phyloP scores from a whole-genome alignment of 2,113 vertebrate species.

The Xenopus borealis region DNA sequence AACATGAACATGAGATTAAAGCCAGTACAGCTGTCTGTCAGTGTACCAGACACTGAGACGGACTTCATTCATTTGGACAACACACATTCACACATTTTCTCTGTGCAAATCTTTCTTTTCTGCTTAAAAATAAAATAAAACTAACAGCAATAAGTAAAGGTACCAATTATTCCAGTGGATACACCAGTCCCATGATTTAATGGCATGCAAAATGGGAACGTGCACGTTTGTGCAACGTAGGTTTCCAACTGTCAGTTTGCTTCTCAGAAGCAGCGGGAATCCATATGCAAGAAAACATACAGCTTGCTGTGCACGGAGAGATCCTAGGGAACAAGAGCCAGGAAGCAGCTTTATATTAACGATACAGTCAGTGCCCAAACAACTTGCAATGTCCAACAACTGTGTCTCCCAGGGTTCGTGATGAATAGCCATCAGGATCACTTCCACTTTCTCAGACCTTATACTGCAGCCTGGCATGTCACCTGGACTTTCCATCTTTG shows the following conservation, averaged over 20 bases:
- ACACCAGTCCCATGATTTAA: conserved; percentile 61
- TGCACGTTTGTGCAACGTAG: conserved; percentile 55
- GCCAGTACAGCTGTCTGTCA: conserved; percentile 48
- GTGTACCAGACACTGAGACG: conserved; percentile 73
- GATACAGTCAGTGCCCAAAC: conserved; percentile 53
- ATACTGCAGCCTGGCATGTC: conserved; percentile 51
- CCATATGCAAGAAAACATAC: conserved; percentile 46
- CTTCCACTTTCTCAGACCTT: conserved; percentile 11
- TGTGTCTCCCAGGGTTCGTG: conserved; percentile 20
- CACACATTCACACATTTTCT: conserved; percentile 64
- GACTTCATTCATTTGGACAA: conserved; percentile 59
- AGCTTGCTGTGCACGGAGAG: conserved; percentile 46
- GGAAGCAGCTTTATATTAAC: conserved; percentile 72
- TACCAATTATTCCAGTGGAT: conserved; percentile 75
- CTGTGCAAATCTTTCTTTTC: conserved; percentile 72
- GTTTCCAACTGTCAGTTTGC: conserved; percentile 67
- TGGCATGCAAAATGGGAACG: conserved; percentile 57
- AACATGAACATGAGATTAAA: conserved; percentile 29
- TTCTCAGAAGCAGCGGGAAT: conserved; percentile 91
- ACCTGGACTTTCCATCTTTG: conserved; percentile 71
- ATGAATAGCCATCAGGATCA: conserved; percentile 14
- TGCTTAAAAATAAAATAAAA: conserved; percentile 54
- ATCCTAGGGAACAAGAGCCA: conserved; percentile 68
- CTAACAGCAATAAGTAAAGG: conserved; percentile 41
- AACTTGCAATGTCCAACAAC: conserved; percentile 52